A percentile compares a stretch with the other conserved stretches of the same genome.
Evolutionary conservation across 2,113 vertebrate genomes (phyloP).

Genomic region (Cairina moschata): DNA sequence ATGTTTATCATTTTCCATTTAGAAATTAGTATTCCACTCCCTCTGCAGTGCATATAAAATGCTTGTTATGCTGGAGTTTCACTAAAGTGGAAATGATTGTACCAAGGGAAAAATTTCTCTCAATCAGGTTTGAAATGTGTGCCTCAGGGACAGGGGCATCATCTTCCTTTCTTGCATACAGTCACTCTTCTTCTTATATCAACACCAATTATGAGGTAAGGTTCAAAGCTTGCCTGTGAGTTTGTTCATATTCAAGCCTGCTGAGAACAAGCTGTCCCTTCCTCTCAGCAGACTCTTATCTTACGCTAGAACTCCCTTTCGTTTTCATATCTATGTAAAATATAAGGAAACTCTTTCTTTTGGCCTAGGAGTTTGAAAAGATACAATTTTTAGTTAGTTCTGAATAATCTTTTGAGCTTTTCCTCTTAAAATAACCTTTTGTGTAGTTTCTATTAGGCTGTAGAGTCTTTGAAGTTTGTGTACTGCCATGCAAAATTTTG

Average conservation of each 20-base stretch:
- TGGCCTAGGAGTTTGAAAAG: constrained; percentile 18
- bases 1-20: constrained; percentile 47
- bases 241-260: constrained; percentile 31
- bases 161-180: constrained; percentile 33
- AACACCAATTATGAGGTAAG: constrained; percentile 21
- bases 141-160: not conserved
- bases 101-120: constrained; percentile 41
- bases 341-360: not conserved
- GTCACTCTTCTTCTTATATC: constrained; percentile 42
- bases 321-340: not conserved
- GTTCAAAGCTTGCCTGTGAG: constrained; percentile 39
- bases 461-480: not conserved
- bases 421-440: not conserved
- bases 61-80: constrained; percentile 17
- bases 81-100: constrained; percentile 43
- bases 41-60: constrained; percentile 30
- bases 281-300: not conserved
- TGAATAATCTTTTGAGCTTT: not conserved
- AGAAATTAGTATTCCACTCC: constrained; percentile 54
- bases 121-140: constrained; percentile 50
- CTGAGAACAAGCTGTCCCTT: constrained; percentile 21
- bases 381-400: not conserved
- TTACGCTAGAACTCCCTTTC: not conserved
- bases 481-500: not conserved
- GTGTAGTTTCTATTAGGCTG: not conserved